Base-by-base conservation (phyloP, 2,797 vertebrate species). In the Octomys mimax region DNA sequence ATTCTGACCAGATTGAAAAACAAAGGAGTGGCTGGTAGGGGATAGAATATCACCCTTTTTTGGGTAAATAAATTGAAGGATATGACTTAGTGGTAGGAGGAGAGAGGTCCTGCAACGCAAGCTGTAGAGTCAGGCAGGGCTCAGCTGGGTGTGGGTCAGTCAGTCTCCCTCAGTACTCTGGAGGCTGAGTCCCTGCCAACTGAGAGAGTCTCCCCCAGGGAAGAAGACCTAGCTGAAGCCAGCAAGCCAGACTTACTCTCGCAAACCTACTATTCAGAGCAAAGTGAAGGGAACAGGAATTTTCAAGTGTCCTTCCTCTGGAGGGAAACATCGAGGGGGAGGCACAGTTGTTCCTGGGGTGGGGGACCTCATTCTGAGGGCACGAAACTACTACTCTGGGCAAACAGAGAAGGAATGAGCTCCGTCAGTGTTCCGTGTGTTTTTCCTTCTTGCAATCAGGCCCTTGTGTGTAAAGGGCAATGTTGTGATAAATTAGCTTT, bases 1-100 rank as follows among this genome's bases (percentile, higher is more conserved):
- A 78, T 86, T 91, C 91, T 75, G 82, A 92, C 42, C 46, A 86
- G 42, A 93, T 5, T 21, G 31, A 87, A 88, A 85, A 88, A 28
- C 77, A 89, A 92, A 84, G 73, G 71, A 84, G 54, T 54, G 16
- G 31, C 68, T 68, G 70, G 24, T 64, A 10, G 59, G 73, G 77
- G 46, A 89, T 54, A 83, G 85, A 94, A 46, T 80, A 66, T 39
- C 87, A 77, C 19, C 66, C 54, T 64, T 84, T 62, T 36, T 12
- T 33, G 21, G 28, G n/a, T 82, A 81, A 92, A 77, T 57, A 88
- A 39, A 36, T 83, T 75, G 62, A 95, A 91, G 26, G 61, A 1
- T 68, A 24, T 66, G 70, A 54, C 31, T 95, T 94, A 57, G 70
- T 52, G 52, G n/a, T 61, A 49, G 91, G 22, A 78, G 57, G 9